Base-by-base conservation (phyloP, 2,888 invertebrate species). In the Leptinotarsa haldemani region DNA sequence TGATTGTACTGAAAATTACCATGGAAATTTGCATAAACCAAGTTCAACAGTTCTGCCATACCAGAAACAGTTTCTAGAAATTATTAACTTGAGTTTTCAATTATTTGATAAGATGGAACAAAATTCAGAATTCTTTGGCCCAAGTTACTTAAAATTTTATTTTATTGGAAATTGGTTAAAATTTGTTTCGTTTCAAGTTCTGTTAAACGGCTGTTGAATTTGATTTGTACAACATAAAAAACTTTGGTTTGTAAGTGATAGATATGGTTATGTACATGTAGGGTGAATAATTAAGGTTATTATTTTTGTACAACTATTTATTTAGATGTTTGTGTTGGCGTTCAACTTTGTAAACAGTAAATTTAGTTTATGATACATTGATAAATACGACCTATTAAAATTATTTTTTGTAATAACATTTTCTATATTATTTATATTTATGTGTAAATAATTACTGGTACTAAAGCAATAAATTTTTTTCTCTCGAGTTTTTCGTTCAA, bases 401-500 rank as follows among this genome's bases (percentile, higher is more conserved):
- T 80, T 82, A 80, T 81, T 81, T 82, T 82, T 82, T 80, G 79
- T 81, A 82, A 82, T 80, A 81, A 77, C 77, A 79, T 83, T 82
- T 82, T 82, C 78, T 79, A 80, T 80, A 56, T 68, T 80, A 81
- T 82, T 82, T 82, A 80, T 82, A 80, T 80, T 79, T 80, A 77
- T 78, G 79, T 82, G 83, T 83, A 81, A 70, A 80, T 80, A 81
- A 79, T 80, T 81, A 80, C 80, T 80, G 82, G 80, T 83, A 81
- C 80, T 83, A 83, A 82, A 83, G 83, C 83, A 83, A 83, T 83
- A 83, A 81, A 82, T 74, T 81, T 80, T 81, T 83, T 82, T 82
- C 81, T 82, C 79, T 77, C 9, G 9, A 40, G 40, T 40, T 40
- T 40, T 40, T 40, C 2, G 40, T 40, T 40, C 9, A 12, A 40